phyloP scores from a whole-genome alignment of 2,113 vertebrate genomes.

The Channa argus region DNA sequence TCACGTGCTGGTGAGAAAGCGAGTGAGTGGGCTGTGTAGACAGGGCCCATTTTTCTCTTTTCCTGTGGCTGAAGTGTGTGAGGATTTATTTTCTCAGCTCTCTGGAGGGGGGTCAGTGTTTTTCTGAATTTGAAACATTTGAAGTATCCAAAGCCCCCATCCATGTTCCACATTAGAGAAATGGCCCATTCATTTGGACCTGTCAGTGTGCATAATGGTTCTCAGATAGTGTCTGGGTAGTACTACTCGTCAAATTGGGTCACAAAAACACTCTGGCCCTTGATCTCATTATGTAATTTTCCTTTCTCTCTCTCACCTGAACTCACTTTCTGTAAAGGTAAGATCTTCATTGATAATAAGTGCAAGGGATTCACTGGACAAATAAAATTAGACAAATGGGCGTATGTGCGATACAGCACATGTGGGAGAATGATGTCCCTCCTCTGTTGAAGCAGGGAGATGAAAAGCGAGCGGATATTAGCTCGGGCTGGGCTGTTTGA shows the following conservation, averaged over 20 bases:
- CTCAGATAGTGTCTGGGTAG: conserved; percentile 68
- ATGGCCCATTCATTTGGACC: conserved; percentile 76
- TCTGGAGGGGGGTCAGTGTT: conserved; percentile 73
- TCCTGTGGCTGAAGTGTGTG: conserved; percentile 68
- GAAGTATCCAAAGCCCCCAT: conserved; percentile 74
- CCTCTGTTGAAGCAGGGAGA: conserved; percentile 12
- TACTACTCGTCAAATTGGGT: conserved; percentile 68
- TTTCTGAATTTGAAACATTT: conserved; percentile 81
- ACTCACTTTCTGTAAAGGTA: conserved; percentile 41
- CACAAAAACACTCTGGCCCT: conserved; percentile 65
- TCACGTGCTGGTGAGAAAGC: conserved; percentile 65
- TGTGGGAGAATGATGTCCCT: conserved; percentile 23
- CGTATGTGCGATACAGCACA: conserved; percentile 12
- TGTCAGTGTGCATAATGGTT: conserved; percentile 73
- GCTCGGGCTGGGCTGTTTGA: conserved; percentile 31
- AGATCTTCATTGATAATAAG: conserved; percentile 37
- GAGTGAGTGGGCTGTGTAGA: conserved; percentile 38
- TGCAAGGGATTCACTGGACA: conserved; percentile 14
- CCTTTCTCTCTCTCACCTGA: conserved; percentile 21
- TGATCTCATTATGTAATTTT: conserved; percentile 81
- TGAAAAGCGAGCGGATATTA: conserved; percentile 41
- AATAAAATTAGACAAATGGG: conserved; percentile 43
- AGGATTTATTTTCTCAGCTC: conserved; percentile 79
- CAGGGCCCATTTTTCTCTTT: conserved; percentile 68
- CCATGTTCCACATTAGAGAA: conserved; percentile 83